phyloP scores from a whole-genome alignment of 2,888 invertebrate genomes.

The Lasioglossum morio region DNA sequence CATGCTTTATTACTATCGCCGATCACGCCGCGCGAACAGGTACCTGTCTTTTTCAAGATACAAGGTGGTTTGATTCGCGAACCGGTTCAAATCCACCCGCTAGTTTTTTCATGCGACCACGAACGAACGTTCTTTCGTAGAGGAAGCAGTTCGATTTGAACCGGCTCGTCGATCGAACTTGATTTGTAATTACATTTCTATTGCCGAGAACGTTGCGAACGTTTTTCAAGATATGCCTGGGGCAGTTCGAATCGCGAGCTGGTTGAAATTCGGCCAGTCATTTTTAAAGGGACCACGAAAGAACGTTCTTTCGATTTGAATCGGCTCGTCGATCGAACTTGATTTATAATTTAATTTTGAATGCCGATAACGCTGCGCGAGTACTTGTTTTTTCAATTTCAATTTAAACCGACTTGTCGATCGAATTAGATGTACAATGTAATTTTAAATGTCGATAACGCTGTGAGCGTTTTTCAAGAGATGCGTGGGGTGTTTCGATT shows the following conservation, averaged over 20 bases:
- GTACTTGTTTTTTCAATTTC: no score
- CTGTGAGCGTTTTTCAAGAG: neutral
- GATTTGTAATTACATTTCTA: no score
- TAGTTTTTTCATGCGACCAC: neutral
- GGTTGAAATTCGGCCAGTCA: neutral
- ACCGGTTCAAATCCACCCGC: neutral
- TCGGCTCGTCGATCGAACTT: no score
- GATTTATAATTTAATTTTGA: no score
- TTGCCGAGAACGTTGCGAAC: neutral
- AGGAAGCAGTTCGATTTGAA: no score
- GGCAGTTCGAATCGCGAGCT: neutral
- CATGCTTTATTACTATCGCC: neutral
- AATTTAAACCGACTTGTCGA: no score
- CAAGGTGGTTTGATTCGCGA: neutral
- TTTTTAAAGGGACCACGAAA: neutral
- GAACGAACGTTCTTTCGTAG: neutral
- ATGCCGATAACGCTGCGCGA: no score
- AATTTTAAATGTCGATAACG: no score
- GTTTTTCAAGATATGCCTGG: neutral
- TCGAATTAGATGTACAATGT: no score
- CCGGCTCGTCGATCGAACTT: no score
- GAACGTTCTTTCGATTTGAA: neutral
- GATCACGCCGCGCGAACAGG: neutral
- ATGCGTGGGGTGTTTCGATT: neutral
- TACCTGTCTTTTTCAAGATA: neutral